Conservation (phyloP, 2,113 vertebrate genomes). For the Dasypus novemcinctus region DNA sequence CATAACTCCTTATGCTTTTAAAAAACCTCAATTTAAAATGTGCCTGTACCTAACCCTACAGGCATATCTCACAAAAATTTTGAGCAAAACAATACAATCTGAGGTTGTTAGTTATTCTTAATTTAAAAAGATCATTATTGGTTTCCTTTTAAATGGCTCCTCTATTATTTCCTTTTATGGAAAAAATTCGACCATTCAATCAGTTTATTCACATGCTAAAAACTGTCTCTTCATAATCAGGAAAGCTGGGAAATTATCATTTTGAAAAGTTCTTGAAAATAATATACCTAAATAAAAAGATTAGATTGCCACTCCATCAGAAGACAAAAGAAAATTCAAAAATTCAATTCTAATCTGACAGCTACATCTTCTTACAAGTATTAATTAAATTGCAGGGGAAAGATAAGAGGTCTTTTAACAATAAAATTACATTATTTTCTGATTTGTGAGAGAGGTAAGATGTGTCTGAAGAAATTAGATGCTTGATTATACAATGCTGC, state of each 20-base stretch:
- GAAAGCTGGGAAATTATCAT: constrained; percentile 75
- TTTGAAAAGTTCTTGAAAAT: constrained; percentile 79
- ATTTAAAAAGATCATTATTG: constrained; percentile 45
- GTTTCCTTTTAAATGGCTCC: constrained; percentile 46
- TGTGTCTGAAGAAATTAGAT: constrained; percentile 64
- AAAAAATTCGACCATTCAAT: constrained; percentile 55
- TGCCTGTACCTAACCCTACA: neutral
- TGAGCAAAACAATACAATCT: constrained; percentile 26
- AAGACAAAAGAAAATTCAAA: constrained; percentile 78
- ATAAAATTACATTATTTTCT: constrained; percentile 69
- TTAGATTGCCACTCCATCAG: constrained; percentile 76
- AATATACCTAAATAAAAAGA: constrained; percentile 75
- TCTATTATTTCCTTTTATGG: constrained; percentile 65
- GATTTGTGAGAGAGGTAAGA: constrained; percentile 67
- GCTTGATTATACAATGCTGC: constrained; percentile 52
- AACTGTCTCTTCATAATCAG: constrained; percentile 59
- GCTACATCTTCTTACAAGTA: constrained; percentile 70
- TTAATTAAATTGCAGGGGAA: constrained; percentile 72
- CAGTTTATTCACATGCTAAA: constrained; percentile 74
- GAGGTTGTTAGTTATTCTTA: constrained; percentile 38
- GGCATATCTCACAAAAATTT: neutral
- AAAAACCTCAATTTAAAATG: neutral
- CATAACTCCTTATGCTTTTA: neutral
- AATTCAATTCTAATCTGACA: constrained; percentile 73
- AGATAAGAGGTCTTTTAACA: constrained; percentile 68